A percentile compares a stretch with the other conserved stretches of the same genome.
Evolutionary conservation across 2,113 vertebrate species (phyloP).

Genomic region (Anser brachyrhynchus): DNA sequence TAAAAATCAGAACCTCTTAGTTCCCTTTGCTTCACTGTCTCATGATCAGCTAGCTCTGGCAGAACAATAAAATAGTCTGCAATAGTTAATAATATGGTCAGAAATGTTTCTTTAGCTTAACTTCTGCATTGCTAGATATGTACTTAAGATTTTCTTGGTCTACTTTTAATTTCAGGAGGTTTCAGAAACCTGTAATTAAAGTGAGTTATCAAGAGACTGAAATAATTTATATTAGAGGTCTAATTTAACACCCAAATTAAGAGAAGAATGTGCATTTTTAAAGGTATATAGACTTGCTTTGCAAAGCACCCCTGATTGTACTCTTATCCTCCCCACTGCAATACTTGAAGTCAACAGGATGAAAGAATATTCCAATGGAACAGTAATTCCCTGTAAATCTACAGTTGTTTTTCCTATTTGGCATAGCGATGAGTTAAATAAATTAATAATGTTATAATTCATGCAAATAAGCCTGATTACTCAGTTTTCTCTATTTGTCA

Average conservation of each 20-base stretch:
- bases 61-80: neutral
- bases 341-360: neutral
- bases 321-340: neutral
- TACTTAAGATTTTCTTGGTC: neutral
- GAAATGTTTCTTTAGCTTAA: neutral
- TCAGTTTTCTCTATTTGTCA: neutral
- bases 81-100: neutral
- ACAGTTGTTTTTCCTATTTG: neutral
- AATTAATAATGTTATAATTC: neutral
- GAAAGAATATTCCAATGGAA: neutral
- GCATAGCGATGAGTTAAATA: neutral
- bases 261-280: neutral
- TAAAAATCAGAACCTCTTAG: conserved; percentile 59
- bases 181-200: neutral
- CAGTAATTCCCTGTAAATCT: neutral
- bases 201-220: neutral
- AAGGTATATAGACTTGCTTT: neutral
- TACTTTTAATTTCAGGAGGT: neutral
- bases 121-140: neutral
- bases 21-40: conserved; percentile 26
- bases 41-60: neutral
- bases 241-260: neutral
- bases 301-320: neutral
- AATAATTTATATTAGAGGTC: neutral
- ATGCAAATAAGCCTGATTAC: neutral